Percentiles rank a stretch among this genome's conserved stretches.
phyloP scores from a whole-genome alignment of 2,113 vertebrate species.

The Hemicordylus capensis region DNA sequence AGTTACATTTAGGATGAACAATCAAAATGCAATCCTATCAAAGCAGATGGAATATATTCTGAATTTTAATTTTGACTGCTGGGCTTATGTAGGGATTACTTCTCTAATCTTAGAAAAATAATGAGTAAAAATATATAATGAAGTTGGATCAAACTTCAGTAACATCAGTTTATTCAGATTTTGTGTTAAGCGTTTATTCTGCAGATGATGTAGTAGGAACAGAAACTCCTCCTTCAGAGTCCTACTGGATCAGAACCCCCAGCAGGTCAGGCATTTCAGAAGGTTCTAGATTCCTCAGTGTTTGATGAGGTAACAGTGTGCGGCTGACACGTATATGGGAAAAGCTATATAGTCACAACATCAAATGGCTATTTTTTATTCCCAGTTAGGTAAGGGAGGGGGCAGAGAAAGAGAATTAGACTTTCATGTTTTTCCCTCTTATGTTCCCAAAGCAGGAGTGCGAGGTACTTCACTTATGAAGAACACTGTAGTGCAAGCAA shows the following conservation, averaged over 20 bases:
- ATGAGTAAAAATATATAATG: conserved; percentile 5
- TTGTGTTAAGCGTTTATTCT: conserved; percentile 68
- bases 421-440: conserved; percentile 61
- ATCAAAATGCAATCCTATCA: conserved; percentile 72
- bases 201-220: conserved; percentile 66
- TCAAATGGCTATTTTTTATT: conserved; percentile 74
- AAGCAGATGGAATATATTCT: conserved; percentile 69
- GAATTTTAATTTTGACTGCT: conserved; percentile 61
- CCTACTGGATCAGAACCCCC: conserved; percentile 71
- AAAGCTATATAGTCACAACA: conserved; percentile 69
- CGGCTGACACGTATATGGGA: conserved; percentile 68
- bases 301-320: conserved; percentile 78
- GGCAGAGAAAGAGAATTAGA: conserved; percentile 33
- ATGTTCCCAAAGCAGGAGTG: conserved; percentile 61
- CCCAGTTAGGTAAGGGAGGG: conserved; percentile 56
- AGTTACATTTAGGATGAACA: conserved; percentile 76
- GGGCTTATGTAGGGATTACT: conserved; percentile 48
- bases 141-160: conserved; percentile 57
- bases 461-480: conserved; percentile 59
- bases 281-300: conserved; percentile 71
- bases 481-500: conserved; percentile 56
- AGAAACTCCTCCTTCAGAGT: conserved; percentile 64
- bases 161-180: conserved; percentile 64
- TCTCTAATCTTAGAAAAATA: conserved; percentile 40
- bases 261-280: conserved; percentile 66